A percentile compares a stretch with the other conserved stretches of the same genome.
These are phyloP conservation scores for Paralichthys olivaceus DNA, from an alignment of 2,113 vertebrate genomes.

Conservation along the genomic window DNA sequence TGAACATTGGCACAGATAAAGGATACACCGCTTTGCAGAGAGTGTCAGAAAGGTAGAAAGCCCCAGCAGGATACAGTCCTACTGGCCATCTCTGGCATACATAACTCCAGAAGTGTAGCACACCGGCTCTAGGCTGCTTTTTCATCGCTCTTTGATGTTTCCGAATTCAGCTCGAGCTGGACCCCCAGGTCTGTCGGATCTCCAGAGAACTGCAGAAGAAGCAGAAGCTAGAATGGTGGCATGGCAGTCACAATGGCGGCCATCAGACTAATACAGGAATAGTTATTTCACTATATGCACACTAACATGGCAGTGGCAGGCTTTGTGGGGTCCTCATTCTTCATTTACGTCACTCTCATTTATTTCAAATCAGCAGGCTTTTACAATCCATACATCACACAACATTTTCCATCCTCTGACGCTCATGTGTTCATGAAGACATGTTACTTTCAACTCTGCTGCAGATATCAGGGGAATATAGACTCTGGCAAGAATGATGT, in stretches of 20 bases:
- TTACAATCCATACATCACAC: neutral
- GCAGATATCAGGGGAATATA: neutral
- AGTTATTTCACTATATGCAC: no score
- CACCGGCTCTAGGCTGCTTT: constrained; percentile 5
- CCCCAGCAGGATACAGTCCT: constrained; percentile 19
- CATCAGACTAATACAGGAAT: no score
- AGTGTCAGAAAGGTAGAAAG: constrained; percentile 30
- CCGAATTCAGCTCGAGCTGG: constrained; percentile 83
- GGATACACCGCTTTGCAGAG: neutral
- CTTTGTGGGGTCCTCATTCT: no score
- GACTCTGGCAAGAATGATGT: neutral
- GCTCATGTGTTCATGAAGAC: neutral
- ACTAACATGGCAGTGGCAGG: no score
- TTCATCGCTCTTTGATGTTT: constrained; percentile 19
- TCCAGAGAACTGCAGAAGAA: constrained; percentile 82
- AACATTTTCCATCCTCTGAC: neutral
- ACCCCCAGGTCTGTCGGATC: constrained; percentile 82
- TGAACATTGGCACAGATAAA: constrained; percentile 17
- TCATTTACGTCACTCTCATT: neutral
- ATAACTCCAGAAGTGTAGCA: constrained; percentile 7
- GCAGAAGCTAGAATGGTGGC: constrained; percentile 84
- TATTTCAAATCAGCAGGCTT: neutral
- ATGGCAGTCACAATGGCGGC: constrained; percentile 68
- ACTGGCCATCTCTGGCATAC: neutral
- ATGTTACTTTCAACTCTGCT: neutral